These are phyloP conservation scores for Hyposoter dolosus DNA, from an alignment of 2,888 invertebrate species.

Conservation along the genomic window DNA sequence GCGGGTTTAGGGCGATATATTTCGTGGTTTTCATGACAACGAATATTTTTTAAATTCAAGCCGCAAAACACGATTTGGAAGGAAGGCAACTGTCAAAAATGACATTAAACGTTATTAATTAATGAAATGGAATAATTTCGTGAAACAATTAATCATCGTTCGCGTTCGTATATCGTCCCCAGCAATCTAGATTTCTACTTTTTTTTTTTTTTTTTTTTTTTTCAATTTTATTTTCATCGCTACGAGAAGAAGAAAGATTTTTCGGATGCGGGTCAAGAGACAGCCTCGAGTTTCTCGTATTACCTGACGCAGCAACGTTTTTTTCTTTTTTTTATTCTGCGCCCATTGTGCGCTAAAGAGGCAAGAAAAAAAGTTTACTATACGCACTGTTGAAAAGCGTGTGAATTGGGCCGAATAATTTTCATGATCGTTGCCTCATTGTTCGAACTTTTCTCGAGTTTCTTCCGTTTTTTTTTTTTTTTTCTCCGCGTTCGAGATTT, in stretches of 20 bases:
- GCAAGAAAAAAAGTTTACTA: conserved; percentile 36
- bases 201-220: conserved; percentile 3
- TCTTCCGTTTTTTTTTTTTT: conserved; percentile 33
- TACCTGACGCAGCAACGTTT: conserved; percentile 44
- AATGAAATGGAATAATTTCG: not conserved
- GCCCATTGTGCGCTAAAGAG: conserved; percentile 41
- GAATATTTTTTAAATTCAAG: not conserved
- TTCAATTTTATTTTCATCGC: not conserved
- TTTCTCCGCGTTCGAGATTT: conserved; percentile 40
- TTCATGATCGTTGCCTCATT: conserved; percentile 49
- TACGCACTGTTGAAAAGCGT: conserved; percentile 42
- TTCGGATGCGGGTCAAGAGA: conserved; percentile 63
- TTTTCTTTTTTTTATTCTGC: conserved; percentile 45
- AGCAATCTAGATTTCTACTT: not conserved
- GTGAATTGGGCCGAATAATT: conserved; percentile 66
- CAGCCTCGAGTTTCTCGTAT: conserved; percentile 37
- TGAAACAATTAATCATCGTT: conserved; percentile 5
- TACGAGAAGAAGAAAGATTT: conserved; percentile 28
- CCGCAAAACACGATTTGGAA: not conserved
- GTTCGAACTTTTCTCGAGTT: conserved; percentile 54
- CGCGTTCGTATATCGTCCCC: not conserved
- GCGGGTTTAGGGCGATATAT: not conserved
- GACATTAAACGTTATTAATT: not conserved
- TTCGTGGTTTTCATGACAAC: not conserved
- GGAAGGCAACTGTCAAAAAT: not conserved